These are phyloP conservation scores for Apostichopus parvimensis DNA, from an alignment of 35 echinoderm and acorn worm species.

Conservation along the genomic window DNA sequence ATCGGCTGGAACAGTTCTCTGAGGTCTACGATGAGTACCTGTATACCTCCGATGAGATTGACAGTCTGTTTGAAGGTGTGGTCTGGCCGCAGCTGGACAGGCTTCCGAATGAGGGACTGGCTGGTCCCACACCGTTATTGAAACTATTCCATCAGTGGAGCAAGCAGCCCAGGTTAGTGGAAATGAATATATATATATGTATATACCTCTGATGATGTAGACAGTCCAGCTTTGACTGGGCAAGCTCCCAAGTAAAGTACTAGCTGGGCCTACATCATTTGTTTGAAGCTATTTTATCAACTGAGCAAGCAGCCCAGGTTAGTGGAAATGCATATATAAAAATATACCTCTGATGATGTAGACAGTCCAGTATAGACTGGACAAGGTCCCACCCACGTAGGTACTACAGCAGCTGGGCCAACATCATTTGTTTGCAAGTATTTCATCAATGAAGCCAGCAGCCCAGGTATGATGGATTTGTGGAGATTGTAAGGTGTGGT, in stretches of 20 bases:
- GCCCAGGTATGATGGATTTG: conserved; percentile 48
- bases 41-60: conserved; percentile 73
- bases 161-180: conserved; percentile 68
- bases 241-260: conserved; percentile 70
- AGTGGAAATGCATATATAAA: neutral
- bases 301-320: conserved; percentile 88
- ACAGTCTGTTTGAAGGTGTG: conserved; percentile 75
- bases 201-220: neutral
- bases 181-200: too few species aligned
- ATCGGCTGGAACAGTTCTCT: conserved; percentile 81
- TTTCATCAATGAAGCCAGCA: conserved; percentile 67
- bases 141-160: conserved; percentile 75
- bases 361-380: neutral
- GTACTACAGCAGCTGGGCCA: conserved; percentile 56
- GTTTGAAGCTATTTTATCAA: conserved; percentile 58
- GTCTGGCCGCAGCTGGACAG: conserved; percentile 79
- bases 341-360: neutral
- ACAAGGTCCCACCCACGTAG: conserved; percentile 59
- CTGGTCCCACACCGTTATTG: conserved; percentile 73
- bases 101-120: conserved; percentile 71
- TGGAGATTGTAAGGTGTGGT: too few species aligned
- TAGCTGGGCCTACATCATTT: conserved; percentile 70
- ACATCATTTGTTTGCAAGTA: conserved; percentile 72
- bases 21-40: conserved; percentile 76
- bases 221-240: neutral